Base-by-base conservation (phyloP, 2,888 invertebrate species). In the Patella caerulea region DNA sequence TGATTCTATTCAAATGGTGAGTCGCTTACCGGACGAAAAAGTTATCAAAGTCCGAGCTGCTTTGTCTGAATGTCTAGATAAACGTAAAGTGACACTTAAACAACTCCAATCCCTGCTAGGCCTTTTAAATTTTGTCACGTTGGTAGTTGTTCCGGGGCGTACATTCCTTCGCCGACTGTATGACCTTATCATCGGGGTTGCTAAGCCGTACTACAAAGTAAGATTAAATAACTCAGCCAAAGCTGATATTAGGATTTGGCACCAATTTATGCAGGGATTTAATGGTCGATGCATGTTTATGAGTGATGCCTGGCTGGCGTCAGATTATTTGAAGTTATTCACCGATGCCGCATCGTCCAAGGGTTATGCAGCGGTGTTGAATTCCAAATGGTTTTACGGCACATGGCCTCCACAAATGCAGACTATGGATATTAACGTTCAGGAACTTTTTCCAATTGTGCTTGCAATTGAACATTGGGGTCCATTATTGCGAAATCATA, bases 361-460 rank as follows among this genome's bases (percentile, higher is more conserved):
- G 17, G 73, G 73, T 24, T 72, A 72, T 72, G 52, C 52, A 45
- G 72, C 72, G 12, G 72, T 72, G 14, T 45, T 53, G 45, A 53
- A 55, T n/a, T 55, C 54, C 4, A 17, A 17, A 15, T 73, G 73
- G 73, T 56, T 73, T 55, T 73, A 55, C 29, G 55, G 73, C 19
- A 24, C 55, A 19, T 73, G 73, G 73, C 11, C 54, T 19, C 3
- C 14, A 17, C 15, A 56, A 15, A 56, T 56, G 56, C 56, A 73
- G 55, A 15, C 15, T 24, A 24, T 55, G 65, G 5, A 15, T 34
- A 74, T 74, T 29, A 65, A 17, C 19, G 17, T 74, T 54, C 17
- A 59, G 56, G 74, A 74, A 19, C 55, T 73, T 14, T 73, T 55
- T 19, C 73, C 73, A n/a, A 53, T 73, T 55, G 54, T 73, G 17